Conservation (phyloP, 2,888 invertebrate species). For the Julus scanicus region DNA sequence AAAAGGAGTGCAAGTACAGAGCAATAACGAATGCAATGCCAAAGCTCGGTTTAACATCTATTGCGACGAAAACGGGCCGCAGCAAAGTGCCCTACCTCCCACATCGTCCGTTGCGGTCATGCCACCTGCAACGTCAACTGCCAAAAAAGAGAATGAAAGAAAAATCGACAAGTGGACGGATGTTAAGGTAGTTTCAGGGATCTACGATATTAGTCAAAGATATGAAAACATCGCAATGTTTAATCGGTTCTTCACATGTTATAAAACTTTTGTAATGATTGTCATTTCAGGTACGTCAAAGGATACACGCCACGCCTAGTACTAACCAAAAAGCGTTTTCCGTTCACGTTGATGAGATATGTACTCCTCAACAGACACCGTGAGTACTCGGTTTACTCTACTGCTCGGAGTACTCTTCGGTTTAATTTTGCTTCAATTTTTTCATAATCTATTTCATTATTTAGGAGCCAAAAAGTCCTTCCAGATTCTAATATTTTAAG, state of each 20-base stretch:
- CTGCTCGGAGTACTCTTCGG: no score
- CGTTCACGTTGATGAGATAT: not conserved
- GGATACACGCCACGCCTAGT: not conserved
- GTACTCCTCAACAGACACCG: not conserved
- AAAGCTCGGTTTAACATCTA: not conserved
- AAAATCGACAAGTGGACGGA: conserved; percentile 48
- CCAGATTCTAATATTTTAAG: not conserved
- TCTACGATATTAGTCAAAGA: no score
- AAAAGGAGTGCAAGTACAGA: not conserved
- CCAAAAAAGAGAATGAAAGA: conserved; percentile 54
- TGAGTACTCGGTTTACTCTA: no score
- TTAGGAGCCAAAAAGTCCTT: not conserved
- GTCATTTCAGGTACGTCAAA: not conserved
- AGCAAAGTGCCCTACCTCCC: not conserved
- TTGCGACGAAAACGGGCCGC: not conserved
- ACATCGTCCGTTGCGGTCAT: not conserved
- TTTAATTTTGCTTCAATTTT: no score
- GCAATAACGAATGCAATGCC: not conserved
- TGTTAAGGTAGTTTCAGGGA: not conserved
- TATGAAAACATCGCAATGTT: no score
- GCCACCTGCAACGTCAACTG: not conserved
- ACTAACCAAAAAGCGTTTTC: not conserved
- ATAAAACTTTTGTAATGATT: not conserved
- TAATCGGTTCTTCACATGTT: no score
- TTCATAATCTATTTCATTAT: not conserved